A percentile compares a stretch with the other conserved stretches of the same genome.
These are phyloP conservation scores for Armadillidium nasatum DNA, from an alignment of 1,140 invertebrate species.

Conservation along the genomic window DNA sequence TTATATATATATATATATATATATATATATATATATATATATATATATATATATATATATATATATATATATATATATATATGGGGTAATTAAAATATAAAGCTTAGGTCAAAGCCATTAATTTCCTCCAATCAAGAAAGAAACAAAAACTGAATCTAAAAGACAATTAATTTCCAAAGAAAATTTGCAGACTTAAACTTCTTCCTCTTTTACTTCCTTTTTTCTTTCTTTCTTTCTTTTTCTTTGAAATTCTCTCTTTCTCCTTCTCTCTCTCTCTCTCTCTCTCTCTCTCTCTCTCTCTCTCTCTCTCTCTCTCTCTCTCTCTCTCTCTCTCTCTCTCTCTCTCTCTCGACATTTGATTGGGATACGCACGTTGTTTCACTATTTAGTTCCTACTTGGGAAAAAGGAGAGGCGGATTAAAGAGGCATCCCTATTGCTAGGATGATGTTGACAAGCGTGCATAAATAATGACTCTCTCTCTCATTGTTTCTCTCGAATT, in stretches of 20 bases:
- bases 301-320: conserved; percentile 1
- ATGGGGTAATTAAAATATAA: too few species aligned
- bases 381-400: background rate
- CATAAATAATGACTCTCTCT: background rate
- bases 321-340: background rate
- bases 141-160: too few species aligned
- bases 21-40: conserved; percentile 25
- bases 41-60: background rate
- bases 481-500: background rate
- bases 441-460: conserved; percentile 2
- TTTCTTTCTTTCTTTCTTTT: too few species aligned
- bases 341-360: background rate
- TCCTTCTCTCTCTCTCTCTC: too few species aligned
- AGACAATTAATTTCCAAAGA: too few species aligned
- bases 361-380: background rate
- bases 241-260: too few species aligned
- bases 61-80: background rate
- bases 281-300: conserved; percentile 18
- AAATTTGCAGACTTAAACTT: too few species aligned
- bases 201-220: too few species aligned
- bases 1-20: conserved; percentile 30
- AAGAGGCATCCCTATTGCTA: background rate
- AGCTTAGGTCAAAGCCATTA: too few species aligned
- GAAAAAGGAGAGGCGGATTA: background rate
- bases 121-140: too few species aligned